Evolutionary conservation across 2,797 vertebrate genomes (phyloP).

Genomic region (Manis javanica): DNA sequence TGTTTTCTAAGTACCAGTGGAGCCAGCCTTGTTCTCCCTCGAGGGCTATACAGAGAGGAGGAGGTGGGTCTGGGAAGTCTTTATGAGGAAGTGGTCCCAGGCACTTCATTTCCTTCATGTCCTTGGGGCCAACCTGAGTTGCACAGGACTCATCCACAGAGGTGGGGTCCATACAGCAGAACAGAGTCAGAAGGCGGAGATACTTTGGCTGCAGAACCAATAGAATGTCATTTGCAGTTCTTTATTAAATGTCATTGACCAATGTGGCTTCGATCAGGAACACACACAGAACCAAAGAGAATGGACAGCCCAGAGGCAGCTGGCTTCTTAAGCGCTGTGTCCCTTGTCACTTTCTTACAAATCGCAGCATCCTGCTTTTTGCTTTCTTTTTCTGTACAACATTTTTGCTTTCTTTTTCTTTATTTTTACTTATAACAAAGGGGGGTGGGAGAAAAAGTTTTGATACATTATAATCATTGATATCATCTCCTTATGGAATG

Average conservation of each 20-base stretch:
- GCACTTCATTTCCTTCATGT: not conserved
- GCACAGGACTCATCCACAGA: not conserved
- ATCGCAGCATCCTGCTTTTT: not conserved
- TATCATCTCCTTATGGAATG: not conserved
- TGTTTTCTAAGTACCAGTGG: not conserved
- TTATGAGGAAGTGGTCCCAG: not conserved
- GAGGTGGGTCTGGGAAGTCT: not conserved
- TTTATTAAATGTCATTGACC: not conserved
- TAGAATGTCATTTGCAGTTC: not conserved
- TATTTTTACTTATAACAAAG: not conserved
- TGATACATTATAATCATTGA: not conserved
- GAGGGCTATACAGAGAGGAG: not conserved
- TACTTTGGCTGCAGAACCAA: not conserved
- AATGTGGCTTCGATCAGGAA: not conserved
- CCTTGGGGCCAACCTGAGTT: not conserved
- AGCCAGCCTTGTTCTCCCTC: not conserved
- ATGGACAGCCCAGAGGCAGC: not conserved
- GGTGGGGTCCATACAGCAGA: not conserved
- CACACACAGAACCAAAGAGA: not conserved
- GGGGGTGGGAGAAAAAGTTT: not conserved
- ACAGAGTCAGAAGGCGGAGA: not conserved
- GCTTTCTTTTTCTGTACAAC: too few relatives aligned
- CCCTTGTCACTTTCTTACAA: not conserved
- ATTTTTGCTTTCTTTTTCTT: conserved; percentile 9
- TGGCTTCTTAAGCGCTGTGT: not conserved